phyloP scores from a whole-genome alignment of 2,888 invertebrate species.

The Notodonta ziczac region DNA sequence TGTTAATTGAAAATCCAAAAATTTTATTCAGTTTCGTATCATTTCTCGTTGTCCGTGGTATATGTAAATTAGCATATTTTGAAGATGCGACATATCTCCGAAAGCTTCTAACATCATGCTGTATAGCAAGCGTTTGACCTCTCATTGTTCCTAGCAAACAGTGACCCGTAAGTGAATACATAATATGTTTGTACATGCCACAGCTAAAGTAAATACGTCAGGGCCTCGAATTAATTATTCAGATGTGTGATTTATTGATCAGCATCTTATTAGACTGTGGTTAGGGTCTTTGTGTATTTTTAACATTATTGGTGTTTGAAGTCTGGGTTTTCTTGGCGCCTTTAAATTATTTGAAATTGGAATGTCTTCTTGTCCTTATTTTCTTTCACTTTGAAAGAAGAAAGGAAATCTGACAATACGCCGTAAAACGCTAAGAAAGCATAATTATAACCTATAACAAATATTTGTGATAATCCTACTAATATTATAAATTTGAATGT shows the following conservation, averaged over 20 bases:
- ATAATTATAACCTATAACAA: too few species aligned
- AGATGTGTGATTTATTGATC: conserved; percentile 23
- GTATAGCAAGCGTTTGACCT: neutral
- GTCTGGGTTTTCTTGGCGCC: too few species aligned
- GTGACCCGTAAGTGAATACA: conserved; percentile 39
- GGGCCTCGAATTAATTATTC: conserved; percentile 31
- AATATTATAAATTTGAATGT: too few species aligned
- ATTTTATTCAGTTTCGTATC: too few species aligned
- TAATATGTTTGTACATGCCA: conserved; percentile 31
- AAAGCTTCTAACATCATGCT: neutral
- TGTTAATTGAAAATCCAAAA: too few species aligned
- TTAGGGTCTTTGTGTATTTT: too few species aligned
- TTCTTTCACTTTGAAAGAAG: neutral
- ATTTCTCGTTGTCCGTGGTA: too few species aligned
- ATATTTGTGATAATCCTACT: too few species aligned
- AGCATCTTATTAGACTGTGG: conserved; percentile 7
- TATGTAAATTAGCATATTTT: neutral
- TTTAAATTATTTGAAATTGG: neutral
- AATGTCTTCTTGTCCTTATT: neutral
- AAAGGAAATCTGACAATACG: too few species aligned
- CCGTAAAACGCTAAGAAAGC: too few species aligned
- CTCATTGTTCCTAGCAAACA: conserved; percentile 15
- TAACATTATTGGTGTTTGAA: too few species aligned
- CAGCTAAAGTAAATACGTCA: conserved; percentile 28
- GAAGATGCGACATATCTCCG: neutral